Base-by-base conservation (phyloP, 2,888 invertebrate genomes). In the Tipula helvola region DNA sequence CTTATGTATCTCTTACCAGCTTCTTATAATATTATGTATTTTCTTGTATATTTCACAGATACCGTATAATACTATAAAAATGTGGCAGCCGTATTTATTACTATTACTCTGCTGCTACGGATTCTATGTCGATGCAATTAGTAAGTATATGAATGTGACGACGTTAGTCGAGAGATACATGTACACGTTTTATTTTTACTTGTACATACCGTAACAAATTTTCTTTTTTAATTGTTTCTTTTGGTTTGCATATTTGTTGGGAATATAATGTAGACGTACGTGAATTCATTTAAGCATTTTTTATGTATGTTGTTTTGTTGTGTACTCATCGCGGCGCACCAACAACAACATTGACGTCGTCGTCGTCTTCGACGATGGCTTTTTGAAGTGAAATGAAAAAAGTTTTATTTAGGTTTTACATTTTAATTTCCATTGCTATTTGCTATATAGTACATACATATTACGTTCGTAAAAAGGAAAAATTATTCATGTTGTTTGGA, bases 11-110 rank as follows among this genome's bases (percentile, higher is more conserved):
- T 71, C 71, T 71, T 71, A 52, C 5, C 5, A 7, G 8, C 44
- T 44, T 39, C 44, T 44, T 39, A 44, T 44, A 16, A 44, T 44
- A 16, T 52, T 52, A 28, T 71, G 28, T 71, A 71, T 71, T 71
- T 71, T 71, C 10, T 71, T 71, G 12, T 71, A 71, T 71, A 28
- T 71, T 71, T 71, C 71, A 71, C 71, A 71, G 71, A 71, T 71
- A 71, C 71, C 71, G 28, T 71, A 28, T 28, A 71, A 71, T 71
- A 71, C 28, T 71, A 71, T 71, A 71, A 71, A 71, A 71, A 71
- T 71, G 71, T 71, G 71, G 71, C 71, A 71, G 71, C 71, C 71
- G 71, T 71, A 71, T 71, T 71, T 71, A 71, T 71, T 71, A 71
- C 71, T 71, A 18, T 18, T 71, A 71, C 71, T 71, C 28, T 71